Evolutionary conservation across 2,888 invertebrate species (phyloP), one percentile per base, ranked within the genome.

Genomic region (Linnaemya vulpina): DNA sequence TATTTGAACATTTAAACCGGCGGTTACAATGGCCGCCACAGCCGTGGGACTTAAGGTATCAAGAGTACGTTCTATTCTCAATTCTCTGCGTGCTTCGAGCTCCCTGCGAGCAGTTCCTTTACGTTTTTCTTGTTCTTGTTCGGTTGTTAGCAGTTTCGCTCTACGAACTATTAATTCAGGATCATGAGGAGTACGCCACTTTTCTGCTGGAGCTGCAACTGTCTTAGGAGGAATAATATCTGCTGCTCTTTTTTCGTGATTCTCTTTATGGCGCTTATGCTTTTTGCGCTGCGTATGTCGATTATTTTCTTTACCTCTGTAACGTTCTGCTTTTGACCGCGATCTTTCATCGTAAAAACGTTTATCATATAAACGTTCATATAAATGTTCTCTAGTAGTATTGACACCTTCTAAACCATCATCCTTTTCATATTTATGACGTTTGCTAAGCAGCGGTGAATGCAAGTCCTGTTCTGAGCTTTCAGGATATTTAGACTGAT

Each of bases 41-140:
- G 91, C 87, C 43, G 88, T 90, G 40, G 91, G 91, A 88, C 91
- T 91, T 4, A 91, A 87, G 4, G 89, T 90, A 87, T 88, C 89
- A 20, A 79, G 67, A 15, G 60, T 38, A 5, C 91, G 89, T 46
- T 91, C 91, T 4, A 90, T 88, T 17, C 89, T 62, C 76, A 89
- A 82, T 74, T 91, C 91, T 58, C 96, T 94, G 15, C 97, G 93
- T 0, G 96, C 95, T 91, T 96, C 96, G 17, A 96, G 91, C 90
- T 96, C 96, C 74, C 94, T 94, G 30, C 95, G 93, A 0, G 96
- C 96, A 73, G 95, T 95, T 90, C 96, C 95, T 91, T 96, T 96
- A 75, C 96, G 94, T 87, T 96, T 94, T 3, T 95, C 95, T 94
- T 95, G 96, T 93, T 97, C 92, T 40, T 96, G 93, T 89, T 96